Base-by-base conservation (phyloP, 2,888 invertebrate genomes). In the Yponomeuta evonymella region DNA sequence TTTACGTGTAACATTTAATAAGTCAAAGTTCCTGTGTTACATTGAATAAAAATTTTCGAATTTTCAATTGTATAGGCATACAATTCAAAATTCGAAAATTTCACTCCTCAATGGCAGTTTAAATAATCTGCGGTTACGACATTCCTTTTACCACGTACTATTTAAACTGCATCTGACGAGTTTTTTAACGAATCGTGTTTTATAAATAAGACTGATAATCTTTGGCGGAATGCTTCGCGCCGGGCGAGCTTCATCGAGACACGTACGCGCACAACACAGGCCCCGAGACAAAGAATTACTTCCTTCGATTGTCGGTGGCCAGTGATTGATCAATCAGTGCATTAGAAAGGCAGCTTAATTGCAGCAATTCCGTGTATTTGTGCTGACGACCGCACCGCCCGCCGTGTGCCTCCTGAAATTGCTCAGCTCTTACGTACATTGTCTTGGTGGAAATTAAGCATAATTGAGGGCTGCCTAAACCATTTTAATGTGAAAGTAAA, bases 281-380 rank as follows among this genome's bases (percentile, higher is more conserved):
- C 77, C 36, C 75, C 78, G 75, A 81, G 80, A 85, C 85, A 84
- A 84, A 86, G 83, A 85, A 85, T 82, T 80, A 81, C 83, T 88
- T 84, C 85, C 85, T 86, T 84, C 83, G 82, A 87, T 85, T 84
- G 84, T 83, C 81, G 85, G 80, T 78, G 81, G 80, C 80, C 87
- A 85, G 86, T 90, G 90, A 91, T 92, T 89, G 90, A 90, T 87
- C 90, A 90, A 90, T 91, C 88, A 87, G 82, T 87, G 87, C 83
- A 88, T 87, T 90, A 87, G 90, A 89, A 88, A 87, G 86, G 85
- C 81, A 75, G 78, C 86, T 85, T 90, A 89, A 92, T 91, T 89
- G 85, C 83, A 77, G 81, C 86, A 81, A 90, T 90, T 87, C 79
- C 75, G 77, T 87, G 84, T 89, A 86, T 90, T 91, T 90, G 86